Evolutionary conservation across 2,888 invertebrate species (phyloP).

Genomic region (Dasysyrphus albostriatus): DNA sequence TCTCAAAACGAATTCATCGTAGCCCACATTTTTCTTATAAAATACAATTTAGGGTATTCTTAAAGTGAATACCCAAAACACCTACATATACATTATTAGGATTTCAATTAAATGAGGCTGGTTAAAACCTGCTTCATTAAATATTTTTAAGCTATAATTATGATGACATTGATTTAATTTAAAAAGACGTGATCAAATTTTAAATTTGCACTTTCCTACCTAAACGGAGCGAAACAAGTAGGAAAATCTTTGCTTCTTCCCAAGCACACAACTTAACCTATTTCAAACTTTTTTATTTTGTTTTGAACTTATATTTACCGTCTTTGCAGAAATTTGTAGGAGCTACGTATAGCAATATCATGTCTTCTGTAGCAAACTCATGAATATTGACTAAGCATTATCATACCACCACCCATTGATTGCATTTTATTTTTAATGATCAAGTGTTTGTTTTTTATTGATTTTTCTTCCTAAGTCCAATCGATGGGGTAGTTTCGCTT

Average conservation of each 20-base stretch:
- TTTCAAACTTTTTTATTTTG: constrained; percentile 1
- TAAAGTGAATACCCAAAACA: neutral
- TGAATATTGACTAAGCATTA: constrained; percentile 35
- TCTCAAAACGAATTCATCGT: neutral
- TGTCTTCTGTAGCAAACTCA: constrained; percentile 1
- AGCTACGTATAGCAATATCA: neutral
- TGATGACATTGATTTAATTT: constrained; percentile 46
- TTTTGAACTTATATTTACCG: constrained; percentile 11
- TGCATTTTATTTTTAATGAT: constrained; percentile 40
- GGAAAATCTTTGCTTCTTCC: constrained; percentile 2
- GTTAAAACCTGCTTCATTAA: neutral
- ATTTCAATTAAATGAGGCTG: neutral
- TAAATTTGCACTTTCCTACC: constrained; percentile 2
- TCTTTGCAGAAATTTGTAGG: neutral
- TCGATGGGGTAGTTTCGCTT: neutral
- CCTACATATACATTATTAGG: neutral
- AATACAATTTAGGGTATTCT: no score
- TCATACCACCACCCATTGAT: constrained; percentile 24
- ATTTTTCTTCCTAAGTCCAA: constrained; percentile 15
- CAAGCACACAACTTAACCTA: constrained; percentile 28
- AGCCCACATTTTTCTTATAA: no score
- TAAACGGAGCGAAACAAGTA: neutral
- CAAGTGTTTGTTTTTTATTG: constrained; percentile 36
- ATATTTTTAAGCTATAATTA: constrained; percentile 31
- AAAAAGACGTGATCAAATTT: constrained; percentile 51